Conservation (phyloP, 92 coral and sea anemone genomes). For the Phenganax stokvisi region DNA sequence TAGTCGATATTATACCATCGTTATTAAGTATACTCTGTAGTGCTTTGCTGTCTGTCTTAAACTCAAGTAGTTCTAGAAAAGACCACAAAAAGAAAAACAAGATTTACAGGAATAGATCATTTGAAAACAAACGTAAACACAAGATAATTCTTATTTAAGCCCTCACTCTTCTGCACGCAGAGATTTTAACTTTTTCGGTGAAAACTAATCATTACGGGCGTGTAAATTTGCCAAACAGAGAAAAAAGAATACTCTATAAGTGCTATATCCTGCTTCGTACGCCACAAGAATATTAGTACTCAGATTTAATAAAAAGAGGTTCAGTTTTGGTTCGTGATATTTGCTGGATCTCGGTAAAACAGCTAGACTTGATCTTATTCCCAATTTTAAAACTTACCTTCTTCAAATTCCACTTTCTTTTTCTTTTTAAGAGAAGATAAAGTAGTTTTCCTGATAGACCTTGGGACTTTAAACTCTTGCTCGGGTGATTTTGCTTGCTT, state of each 20-base stretch:
- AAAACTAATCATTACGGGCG: too few relatives aligned
- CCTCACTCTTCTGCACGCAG: too few relatives aligned
- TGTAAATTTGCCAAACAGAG: too few relatives aligned
- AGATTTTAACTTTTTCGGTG: too few relatives aligned
- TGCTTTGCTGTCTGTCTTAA: constrained; percentile 56
- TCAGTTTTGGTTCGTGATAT: too few relatives aligned
- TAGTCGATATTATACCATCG: constrained; percentile 45
- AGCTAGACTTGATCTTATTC: neutral
- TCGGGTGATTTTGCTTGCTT: neutral
- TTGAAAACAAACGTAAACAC: neutral
- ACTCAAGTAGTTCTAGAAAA: constrained; percentile 44
- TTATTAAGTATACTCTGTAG: constrained; percentile 56
- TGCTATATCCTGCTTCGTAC: too few relatives aligned
- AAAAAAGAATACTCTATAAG: too few relatives aligned
- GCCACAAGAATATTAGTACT: too few relatives aligned
- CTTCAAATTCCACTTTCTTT: constrained; percentile 9
- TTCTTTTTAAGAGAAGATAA: neutral
- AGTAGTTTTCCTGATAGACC: neutral
- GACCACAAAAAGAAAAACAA: constrained; percentile 8
- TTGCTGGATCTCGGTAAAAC: neutral
- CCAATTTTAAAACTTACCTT: constrained; percentile 8
- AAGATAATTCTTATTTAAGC: too few relatives aligned
- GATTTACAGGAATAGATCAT: neutral
- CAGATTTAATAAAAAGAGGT: too few relatives aligned
- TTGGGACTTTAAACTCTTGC: constrained; percentile 26